Evolutionary conservation across 2,888 invertebrate species (phyloP), one percentile per base, ranked within the genome.

Genomic region (Apocheima hispidaria): DNA sequence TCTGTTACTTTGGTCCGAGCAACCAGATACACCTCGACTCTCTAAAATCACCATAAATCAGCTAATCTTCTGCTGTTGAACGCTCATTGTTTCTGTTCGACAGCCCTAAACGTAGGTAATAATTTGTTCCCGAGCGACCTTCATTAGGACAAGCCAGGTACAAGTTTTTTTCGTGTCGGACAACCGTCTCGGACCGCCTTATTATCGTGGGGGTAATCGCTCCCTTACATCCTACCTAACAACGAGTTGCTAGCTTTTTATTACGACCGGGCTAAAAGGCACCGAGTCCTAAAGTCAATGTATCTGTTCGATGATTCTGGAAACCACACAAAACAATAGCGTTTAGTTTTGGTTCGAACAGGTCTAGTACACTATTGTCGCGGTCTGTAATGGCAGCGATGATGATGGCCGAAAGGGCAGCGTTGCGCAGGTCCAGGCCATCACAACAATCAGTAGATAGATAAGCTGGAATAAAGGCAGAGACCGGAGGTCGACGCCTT

Each of bases 111-210:
- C 67, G 70, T 70, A 72, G 76, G 78, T 77, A 78, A 79, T 79
- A 81, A 83, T 82, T 81, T 78, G 79, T 75, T 80, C 79, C 75
- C 71, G 65, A 61, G 72, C 69, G 68, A 84, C 89, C 88, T 88
- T 88, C 85, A 82, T 85, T 84, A 85, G 80, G 83, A 78, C 78
- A 77, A 71, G 77, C 75, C 88, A 89, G 88, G 89, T 89, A 89
- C 87, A 81, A 79, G 82, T 84, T 85, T 87, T n/a, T 87, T 90
- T 88, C 77, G 73, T 79, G 72, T 66, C 74, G 69, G 65, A 73
- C 76, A 66, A 74, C 66, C 75, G 73, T 76, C 49, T 50, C 74
- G 71, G 75, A 77, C 78, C 75, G 77, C 77, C 82, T 83, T 82
- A 86, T 85, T 84, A 85, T 79, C 77, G 69, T 73, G 65, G 69